Conservation (phyloP, 2,797 vertebrate species). For the Pseudochirops cupreus region DNA sequence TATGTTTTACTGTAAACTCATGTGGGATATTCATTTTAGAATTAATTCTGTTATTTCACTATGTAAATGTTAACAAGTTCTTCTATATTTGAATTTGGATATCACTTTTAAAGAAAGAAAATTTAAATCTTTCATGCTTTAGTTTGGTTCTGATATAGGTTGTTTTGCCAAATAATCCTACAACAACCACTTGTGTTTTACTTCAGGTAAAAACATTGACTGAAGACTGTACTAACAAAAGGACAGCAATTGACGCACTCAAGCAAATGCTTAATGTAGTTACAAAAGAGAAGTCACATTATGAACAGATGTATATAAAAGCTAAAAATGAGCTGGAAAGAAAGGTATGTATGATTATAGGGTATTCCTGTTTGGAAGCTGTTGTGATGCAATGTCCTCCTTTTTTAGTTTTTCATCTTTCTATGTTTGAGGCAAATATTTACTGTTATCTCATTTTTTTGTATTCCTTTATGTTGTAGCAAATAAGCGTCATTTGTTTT, state of each 20-base stretch:
- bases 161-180: constrained; percentile 43
- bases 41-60: constrained; percentile 21
- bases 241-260: constrained; percentile 90
- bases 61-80: constrained; percentile 35
- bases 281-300: constrained; percentile 89
- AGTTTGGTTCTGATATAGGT: constrained; percentile 60
- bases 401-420: constrained; percentile 34
- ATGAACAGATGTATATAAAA: constrained; percentile 89
- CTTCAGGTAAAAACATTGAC: constrained; percentile 90
- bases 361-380: constrained; percentile 10
- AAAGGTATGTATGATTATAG: constrained; percentile 88
- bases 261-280: constrained; percentile 91
- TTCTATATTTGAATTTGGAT: constrained; percentile 32
- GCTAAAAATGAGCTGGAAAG: constrained; percentile 91
- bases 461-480: neutral
- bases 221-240: constrained; percentile 93
- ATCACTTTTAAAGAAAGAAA: constrained; percentile 38
- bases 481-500: constrained; percentile 33
- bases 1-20: neutral
- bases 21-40: constrained; percentile 29
- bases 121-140: constrained; percentile 52
- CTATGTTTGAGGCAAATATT: constrained; percentile 20
- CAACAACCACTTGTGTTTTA: constrained; percentile 49
- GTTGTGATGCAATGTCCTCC: neutral
- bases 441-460: neutral